Conservation (phyloP, 2,113 vertebrate species). For the Pterocles burchelli region DNA sequence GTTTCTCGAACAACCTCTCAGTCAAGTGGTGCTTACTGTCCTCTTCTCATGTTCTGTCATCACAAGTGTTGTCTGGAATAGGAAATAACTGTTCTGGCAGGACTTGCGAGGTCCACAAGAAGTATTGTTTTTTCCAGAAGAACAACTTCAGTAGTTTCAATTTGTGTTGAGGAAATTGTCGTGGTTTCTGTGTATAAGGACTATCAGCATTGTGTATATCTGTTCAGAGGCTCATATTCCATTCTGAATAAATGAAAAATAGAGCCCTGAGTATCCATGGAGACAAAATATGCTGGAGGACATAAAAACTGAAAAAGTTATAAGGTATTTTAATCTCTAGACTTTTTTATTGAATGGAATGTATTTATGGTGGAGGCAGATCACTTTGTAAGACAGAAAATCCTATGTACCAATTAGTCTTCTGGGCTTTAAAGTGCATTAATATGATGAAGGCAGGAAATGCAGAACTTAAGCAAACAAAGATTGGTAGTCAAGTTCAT, state of each 20-base stretch:
- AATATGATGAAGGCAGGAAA: background rate
- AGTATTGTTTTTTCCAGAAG: background rate
- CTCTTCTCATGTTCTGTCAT: background rate
- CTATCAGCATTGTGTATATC: background rate
- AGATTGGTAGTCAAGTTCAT: background rate
- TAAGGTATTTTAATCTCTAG: background rate
- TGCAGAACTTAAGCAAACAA: background rate
- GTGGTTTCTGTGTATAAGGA: background rate
- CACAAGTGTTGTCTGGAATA: background rate
- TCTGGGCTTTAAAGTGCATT: background rate
- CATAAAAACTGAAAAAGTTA: background rate
- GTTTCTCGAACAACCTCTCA: background rate
- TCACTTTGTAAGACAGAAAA: background rate
- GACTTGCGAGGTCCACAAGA: background rate
- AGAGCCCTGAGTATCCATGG: conserved; percentile 29
- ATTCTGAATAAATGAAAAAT: background rate
- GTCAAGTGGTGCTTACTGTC: background rate
- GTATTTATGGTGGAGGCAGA: background rate
- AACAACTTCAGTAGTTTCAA: background rate
- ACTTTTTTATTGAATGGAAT: background rate
- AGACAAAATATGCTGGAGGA: background rate
- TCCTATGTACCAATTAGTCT: background rate
- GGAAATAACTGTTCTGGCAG: background rate
- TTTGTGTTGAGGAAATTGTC: background rate
- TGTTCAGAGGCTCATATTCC: background rate